Conservation (phyloP, 2,888 invertebrate species). For the Gandaritis pyraliata region DNA sequence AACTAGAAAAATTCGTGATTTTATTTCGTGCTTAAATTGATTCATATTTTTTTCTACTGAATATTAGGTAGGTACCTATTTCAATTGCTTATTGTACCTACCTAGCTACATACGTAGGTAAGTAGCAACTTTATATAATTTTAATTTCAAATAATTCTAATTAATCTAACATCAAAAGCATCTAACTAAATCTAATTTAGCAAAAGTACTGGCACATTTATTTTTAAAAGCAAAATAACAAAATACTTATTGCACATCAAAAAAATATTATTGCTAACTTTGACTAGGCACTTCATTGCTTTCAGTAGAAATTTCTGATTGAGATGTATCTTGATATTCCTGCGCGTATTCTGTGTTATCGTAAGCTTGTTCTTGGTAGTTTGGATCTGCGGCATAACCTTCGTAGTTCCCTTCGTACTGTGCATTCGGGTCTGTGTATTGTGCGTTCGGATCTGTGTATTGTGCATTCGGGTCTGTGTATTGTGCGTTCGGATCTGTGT, state of each 20-base stretch:
- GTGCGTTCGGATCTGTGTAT: conserved; percentile 56
- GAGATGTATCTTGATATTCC: conserved; percentile 46
- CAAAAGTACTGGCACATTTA: conserved; percentile 46
- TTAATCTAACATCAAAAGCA: conserved; percentile 56
- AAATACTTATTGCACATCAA: conserved; percentile 71
- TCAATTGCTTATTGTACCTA: too few relatives aligned
- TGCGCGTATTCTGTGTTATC: conserved; percentile 62
- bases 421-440: conserved; percentile 61
- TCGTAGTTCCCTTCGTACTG: conserved; percentile 63
- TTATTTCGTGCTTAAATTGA: conserved; percentile 7
- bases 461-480: conserved; percentile 63
- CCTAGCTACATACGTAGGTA: too few relatives aligned
- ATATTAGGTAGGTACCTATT: too few relatives aligned
- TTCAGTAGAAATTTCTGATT: conserved; percentile 47
- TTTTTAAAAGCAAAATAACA: conserved; percentile 46
- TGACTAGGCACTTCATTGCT: conserved; percentile 58
- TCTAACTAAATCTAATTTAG: conserved; percentile 36
- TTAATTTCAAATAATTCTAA: conserved; percentile 27
- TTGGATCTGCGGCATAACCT: conserved; percentile 60
- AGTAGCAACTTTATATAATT: neutral
- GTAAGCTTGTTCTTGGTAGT: conserved; percentile 63
- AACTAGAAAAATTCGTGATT: conserved; percentile 29
- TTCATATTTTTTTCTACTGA: too few relatives aligned
- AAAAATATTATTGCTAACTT: conserved; percentile 66
- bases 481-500: conserved; percentile 60